These are phyloP conservation scores for Brachirus orientalis DNA, from an alignment of 2,113 vertebrate genomes.

Conservation along the genomic window DNA sequence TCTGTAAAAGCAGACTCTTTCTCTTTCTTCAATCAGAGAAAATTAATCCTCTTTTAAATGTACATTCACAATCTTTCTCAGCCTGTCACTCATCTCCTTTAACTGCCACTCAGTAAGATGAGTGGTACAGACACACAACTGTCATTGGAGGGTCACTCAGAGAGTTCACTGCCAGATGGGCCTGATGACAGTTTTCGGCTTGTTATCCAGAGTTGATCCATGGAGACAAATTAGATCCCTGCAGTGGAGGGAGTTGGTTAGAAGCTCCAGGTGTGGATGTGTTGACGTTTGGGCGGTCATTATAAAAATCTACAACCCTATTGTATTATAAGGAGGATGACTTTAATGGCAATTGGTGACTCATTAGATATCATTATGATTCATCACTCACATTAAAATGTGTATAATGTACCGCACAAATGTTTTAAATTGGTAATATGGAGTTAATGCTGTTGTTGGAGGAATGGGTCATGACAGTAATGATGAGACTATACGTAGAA, in stretches of 20 bases:
- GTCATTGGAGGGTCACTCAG: slow-evolving; percentile 56
- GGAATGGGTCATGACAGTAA: no score
- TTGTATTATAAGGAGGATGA: background rate
- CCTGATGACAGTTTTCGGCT: slow-evolving; percentile 71
- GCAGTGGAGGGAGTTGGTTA: slow-evolving; percentile 41
- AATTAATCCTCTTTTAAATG: slow-evolving; percentile 7
- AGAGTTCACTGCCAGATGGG: slow-evolving; percentile 57
- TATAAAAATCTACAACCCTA: slow-evolving; percentile 19
- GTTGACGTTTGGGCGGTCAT: slow-evolving; percentile 18
- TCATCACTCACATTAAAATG: background rate
- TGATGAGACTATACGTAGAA: no score
- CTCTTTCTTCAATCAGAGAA: slow-evolving; percentile 5
- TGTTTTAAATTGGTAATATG: no score
- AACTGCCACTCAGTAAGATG: slow-evolving; percentile 61
- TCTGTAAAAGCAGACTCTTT: background rate
- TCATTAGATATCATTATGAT: background rate
- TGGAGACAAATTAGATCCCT: slow-evolving; percentile 70
- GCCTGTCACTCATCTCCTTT: background rate
- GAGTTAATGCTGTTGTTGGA: no score
- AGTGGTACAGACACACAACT: slow-evolving; percentile 47
- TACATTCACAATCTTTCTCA: slow-evolving; percentile 15
- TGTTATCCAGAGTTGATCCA: slow-evolving; percentile 69
- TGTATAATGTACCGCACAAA: no score
- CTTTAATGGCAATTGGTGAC: background rate
- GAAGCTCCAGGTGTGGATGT: slow-evolving; percentile 42